Evolutionary conservation across 2,113 vertebrate species (phyloP).

Genomic region (Neolamprologus caudopunctatus): DNA sequence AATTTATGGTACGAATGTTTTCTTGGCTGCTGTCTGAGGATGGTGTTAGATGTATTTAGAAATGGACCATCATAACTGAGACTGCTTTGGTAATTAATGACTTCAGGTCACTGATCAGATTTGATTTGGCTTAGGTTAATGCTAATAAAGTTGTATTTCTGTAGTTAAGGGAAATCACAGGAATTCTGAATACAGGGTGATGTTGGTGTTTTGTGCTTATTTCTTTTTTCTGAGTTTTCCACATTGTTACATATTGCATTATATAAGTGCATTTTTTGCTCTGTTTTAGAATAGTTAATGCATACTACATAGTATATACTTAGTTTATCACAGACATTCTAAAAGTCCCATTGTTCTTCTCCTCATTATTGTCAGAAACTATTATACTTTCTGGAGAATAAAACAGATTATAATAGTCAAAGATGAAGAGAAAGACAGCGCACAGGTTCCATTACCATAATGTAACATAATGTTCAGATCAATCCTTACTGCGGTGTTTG

Average conservation of each 20-base stretch:
- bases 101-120: not conserved
- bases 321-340: not conserved
- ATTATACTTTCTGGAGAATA: not conserved
- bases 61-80: not conserved
- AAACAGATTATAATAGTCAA: not conserved
- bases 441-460: not conserved
- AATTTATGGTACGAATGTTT: not conserved
- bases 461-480: not conserved
- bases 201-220: not conserved
- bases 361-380: not conserved
- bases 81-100: not conserved
- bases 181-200: not conserved
- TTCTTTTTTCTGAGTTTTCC: not conserved
- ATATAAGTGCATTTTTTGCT: not conserved
- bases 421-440: not conserved
- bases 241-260: not conserved
- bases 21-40: not conserved
- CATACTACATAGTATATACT: not conserved
- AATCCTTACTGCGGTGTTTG: not conserved
- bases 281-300: not conserved
- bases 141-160: not conserved
- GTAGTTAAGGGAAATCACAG: not conserved
- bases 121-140: not conserved
- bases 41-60: not conserved
- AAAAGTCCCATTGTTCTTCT: not conserved